Base-by-base conservation (phyloP, 1,140 invertebrate genomes). In the Agrilus planipennis region DNA sequence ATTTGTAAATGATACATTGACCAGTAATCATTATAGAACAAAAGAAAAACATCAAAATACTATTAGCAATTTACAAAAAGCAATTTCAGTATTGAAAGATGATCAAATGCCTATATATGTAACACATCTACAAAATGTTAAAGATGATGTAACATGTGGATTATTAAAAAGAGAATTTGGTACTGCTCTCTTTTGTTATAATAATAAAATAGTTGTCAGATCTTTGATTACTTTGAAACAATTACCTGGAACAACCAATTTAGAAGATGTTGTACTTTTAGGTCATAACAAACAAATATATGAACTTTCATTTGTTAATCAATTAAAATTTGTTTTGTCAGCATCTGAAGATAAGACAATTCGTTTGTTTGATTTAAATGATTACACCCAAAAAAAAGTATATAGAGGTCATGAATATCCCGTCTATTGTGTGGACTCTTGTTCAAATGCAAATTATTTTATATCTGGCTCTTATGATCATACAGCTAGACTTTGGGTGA, bases 401-500 rank as follows among this genome's bases (percentile, higher is more conserved):
- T 44, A 34, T 61, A 76, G 73, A 49, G 88, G 87, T 25, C 88
- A 92, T 58, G 79, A 76, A 50, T 84, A 84, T 57, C 81, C 86
- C n/a, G 77, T 92, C 27, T 91, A 86, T 81, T 83, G 80, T 60
- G 65, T 90, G 59, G 80, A 81, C 61, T 73, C 81, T 14, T 82
- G 82, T 60, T 73, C 73, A 44, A 75, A 78, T 51, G 76, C 76
- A 39, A 64, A 76, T 34, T 84, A 82, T 55, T 74, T 86, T 55
- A 80, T 77, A 1, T 87, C 88, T 4, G 87, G 83, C 32, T 89
- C 86, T 27, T 76, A 81, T 44, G 89, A 93, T 58, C 71, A 72
- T 51, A 90, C 85, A 23, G 86, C 83, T 2, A 76, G 86, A 55
- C 60, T 93, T 19, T 93, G 88, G 88, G 76, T 76, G n/a, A 63